A percentile compares a stretch with the other conserved stretches of the same genome.
Conservation (phyloP, 1,140 invertebrate species). For the Idris sp. region DNA sequence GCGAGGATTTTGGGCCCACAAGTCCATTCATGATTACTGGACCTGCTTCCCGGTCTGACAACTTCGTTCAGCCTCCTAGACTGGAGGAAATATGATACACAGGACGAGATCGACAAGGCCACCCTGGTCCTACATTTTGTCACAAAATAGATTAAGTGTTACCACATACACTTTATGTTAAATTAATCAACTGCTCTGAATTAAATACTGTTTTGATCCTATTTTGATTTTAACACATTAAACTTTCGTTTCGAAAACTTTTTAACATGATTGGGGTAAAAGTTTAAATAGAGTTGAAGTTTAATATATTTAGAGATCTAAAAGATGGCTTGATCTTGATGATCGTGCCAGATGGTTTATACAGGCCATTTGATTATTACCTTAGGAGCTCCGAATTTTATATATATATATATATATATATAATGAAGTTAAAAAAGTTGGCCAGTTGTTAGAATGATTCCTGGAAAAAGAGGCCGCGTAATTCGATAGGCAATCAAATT, state of each 20-base stretch:
- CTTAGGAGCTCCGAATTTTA: slow-evolving; percentile 59
- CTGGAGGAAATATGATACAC: slow-evolving; percentile 69
- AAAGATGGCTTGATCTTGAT: too few species aligned
- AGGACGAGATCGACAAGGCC: slow-evolving; percentile 57
- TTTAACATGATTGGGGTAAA: too few species aligned
- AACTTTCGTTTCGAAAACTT: too few species aligned
- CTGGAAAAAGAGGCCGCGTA: slow-evolving; percentile 39
- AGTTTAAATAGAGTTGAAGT: too few species aligned
- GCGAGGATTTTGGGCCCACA: slow-evolving; percentile 64
- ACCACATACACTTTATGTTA: slow-evolving; percentile 21
- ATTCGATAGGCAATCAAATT: slow-evolving; percentile 26
- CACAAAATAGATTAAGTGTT: slow-evolving; percentile 52
- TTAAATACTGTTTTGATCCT: too few species aligned
- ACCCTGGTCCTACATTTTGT: slow-evolving; percentile 62
- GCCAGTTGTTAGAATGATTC: slow-evolving; percentile 47
- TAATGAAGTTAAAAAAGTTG: slow-evolving; percentile 71
- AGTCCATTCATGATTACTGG: slow-evolving; percentile 66
- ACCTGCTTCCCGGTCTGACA: slow-evolving; percentile 65
- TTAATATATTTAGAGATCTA: too few species aligned
- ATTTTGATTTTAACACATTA: too few species aligned
- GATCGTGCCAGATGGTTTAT: slow-evolving; percentile 75
- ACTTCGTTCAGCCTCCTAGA: slow-evolving; percentile 65
- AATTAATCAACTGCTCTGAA: slow-evolving; percentile 20
- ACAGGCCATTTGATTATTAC: slow-evolving; percentile 66
- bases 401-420: too few species aligned